phyloP scores from a whole-genome alignment of 2,797 vertebrate genomes.

The Enteromius unitaeniatus region DNA sequence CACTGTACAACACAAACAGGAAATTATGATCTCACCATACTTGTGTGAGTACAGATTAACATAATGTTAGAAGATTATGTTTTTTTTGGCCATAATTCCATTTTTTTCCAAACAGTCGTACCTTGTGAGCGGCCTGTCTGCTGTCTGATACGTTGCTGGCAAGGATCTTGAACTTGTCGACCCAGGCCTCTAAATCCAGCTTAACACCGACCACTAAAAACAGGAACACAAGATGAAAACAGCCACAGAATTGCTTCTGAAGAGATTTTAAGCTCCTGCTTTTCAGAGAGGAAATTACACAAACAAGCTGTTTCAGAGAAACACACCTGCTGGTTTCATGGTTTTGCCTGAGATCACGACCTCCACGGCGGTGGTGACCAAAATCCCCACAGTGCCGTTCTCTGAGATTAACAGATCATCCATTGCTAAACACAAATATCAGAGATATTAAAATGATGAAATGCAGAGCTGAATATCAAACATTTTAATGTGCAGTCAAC shows the following conservation, averaged over 20 bases:
- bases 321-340: constrained; percentile 92
- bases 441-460: not conserved
- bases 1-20: constrained; percentile 80
- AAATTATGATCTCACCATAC: constrained; percentile 31
- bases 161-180: constrained; percentile 98
- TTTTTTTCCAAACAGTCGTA: constrained; percentile 52
- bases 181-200: constrained; percentile 96
- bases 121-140: constrained; percentile 87
- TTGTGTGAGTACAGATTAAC: not conserved
- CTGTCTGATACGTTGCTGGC: constrained; percentile 95
- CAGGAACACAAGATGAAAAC: constrained; percentile 5
- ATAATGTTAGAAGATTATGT: not conserved
- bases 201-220: constrained; percentile 94
- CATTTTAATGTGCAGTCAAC: not conserved
- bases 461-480: not conserved
- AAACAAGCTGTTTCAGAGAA: not conserved
- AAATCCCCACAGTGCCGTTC: constrained; percentile 89
- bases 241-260: not conserved
- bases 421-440: constrained; percentile 70
- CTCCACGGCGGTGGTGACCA: constrained; percentile 93
- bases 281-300: not conserved
- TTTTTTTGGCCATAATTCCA: not conserved
- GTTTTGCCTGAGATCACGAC: constrained; percentile 87
- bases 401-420: constrained; percentile 83
- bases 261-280: not conserved